phyloP scores from a whole-genome alignment of 2,888 invertebrate genomes.

The Alcis repandata region DNA sequence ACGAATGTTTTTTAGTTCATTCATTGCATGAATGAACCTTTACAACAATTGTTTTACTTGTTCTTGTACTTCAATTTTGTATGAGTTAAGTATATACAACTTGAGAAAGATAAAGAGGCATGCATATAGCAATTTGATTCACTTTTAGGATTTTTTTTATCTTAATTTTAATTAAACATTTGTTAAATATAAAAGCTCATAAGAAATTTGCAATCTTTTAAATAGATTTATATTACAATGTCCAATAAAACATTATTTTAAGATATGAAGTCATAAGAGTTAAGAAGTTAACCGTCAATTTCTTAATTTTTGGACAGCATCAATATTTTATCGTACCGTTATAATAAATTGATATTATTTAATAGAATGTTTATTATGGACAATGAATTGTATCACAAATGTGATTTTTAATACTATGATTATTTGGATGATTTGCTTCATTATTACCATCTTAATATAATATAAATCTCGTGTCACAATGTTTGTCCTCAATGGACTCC shows the following conservation, averaged over 20 bases:
- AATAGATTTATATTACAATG: neutral
- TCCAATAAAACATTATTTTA: conserved; percentile 8
- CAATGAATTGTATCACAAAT: neutral
- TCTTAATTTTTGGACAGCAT: conserved; percentile 7
- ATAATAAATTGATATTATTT: no score
- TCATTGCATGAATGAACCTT: neutral
- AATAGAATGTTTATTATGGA: neutral
- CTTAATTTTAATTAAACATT: neutral
- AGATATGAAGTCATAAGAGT: conserved; percentile 25
- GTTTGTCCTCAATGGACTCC: no score
- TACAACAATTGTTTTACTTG: neutral
- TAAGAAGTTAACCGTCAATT: conserved; percentile 5
- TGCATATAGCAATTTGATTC: neutral
- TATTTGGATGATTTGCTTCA: no score
- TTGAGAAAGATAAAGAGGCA: no score
- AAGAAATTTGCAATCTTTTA: neutral
- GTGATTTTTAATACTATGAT: no score
- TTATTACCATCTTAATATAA: no score
- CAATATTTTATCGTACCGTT: neutral
- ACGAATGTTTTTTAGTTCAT: neutral
- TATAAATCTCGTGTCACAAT: no score
- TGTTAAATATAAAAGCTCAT: neutral
- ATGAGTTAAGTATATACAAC: neutral
- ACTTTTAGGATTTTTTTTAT: neutral
- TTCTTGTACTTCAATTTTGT: neutral